Conservation (phyloP, 2,113 vertebrate species). For the Malurus cyaneus region DNA sequence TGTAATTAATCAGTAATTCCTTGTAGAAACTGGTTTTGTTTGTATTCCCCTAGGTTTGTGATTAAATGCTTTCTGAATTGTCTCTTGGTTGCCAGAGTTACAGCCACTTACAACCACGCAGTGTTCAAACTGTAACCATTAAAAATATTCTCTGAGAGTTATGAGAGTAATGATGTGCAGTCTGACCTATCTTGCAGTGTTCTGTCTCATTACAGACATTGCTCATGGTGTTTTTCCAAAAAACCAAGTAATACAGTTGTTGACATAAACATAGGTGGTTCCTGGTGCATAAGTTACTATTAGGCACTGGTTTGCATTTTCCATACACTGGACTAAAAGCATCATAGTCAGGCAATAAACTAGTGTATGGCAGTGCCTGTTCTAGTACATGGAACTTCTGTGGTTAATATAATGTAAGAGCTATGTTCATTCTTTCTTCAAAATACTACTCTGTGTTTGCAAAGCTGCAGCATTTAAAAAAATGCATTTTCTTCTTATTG, state of each 20-base stretch:
- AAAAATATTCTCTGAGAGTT: not conserved
- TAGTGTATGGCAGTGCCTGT: fast-evolving
- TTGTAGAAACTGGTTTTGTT: not conserved
- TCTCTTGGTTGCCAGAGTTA: not conserved
- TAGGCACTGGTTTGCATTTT: not conserved
- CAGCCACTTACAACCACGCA: not conserved
- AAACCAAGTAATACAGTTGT: not conserved
- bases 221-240: not conserved
- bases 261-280: not conserved
- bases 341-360: not conserved
- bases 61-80: not conserved
- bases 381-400: not conserved
- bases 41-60: not conserved
- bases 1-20: not conserved
- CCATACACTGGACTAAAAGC: not conserved
- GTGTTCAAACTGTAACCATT: not conserved
- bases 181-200: not conserved
- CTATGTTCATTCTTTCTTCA: not conserved
- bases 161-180: not conserved
- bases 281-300: not conserved
- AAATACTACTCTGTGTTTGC: not conserved
- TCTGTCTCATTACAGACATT: not conserved
- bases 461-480: not conserved
- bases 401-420: not conserved
- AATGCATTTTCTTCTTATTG: not conserved